Base-by-base conservation (phyloP, 2,888 invertebrate species). In the Cepaea hortensis region DNA sequence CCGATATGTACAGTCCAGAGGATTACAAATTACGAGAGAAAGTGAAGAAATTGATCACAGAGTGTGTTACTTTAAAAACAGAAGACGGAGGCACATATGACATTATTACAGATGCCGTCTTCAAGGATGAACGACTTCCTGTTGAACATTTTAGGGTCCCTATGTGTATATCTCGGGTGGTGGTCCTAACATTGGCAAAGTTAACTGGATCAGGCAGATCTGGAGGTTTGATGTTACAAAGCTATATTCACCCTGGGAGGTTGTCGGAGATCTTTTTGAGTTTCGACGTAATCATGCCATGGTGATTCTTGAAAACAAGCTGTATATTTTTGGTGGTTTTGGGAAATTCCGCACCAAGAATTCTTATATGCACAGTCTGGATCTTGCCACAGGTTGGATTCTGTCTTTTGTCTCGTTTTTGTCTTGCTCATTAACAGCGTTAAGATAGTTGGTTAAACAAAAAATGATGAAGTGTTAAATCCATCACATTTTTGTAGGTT, bases 281-380 rank as follows among this genome's bases (percentile, higher is more conserved):
- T 62, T 79, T 65, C 65, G 84, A 11, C 62, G 84, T 20, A 48
- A 81, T 76, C 87, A 87, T 75, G 81, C 84, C 6, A 87, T 87
- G 87, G 81, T 87, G 3, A 62, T 61, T 23, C n/a, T 87, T 15
- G 76, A 72, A 15, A 75, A 61, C 23, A 84, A 84, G 15, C 87
- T 87, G 62, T 87, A 84, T 46, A 81, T 84, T 1, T 87, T 87
- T 84, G 87, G 87, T 7, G 87, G 87, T 9, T 87, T 87, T 87
- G 87, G 87, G n/a, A 87, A 87, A 23, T 84, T 84, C 75, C 84
- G 87, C 9, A 15, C 35, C 72, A 84, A 72, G 48, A 87, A 87
- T 68, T 11, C 11, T 50, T 48, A 81, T 13, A 68, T 87, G 23
- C 72, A 87, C 15, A 61, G 87, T 61, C 80, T 87, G 50, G 75